A percentile compares a stretch with the other conserved stretches of the same genome.
Conservation (phyloP, 2,888 invertebrate species). For the Pyrgus malvae region DNA sequence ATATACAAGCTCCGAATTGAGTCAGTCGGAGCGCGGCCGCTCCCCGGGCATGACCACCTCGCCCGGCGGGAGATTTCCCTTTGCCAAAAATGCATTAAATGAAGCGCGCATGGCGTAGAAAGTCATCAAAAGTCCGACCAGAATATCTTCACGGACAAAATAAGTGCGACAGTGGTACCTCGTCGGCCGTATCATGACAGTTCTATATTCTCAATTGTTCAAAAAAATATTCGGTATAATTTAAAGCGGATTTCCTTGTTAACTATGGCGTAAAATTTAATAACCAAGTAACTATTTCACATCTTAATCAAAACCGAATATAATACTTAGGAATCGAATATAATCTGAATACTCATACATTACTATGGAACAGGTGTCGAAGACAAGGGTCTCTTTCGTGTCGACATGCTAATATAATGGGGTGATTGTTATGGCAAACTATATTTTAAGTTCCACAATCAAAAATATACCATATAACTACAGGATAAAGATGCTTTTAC, state of each 20-base stretch:
- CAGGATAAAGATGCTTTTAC: background rate
- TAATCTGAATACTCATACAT: conserved; percentile 5
- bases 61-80: too few relatives aligned
- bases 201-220: too few relatives aligned
- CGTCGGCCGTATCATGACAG: too few relatives aligned
- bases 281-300: background rate
- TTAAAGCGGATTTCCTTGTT: background rate
- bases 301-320: background rate
- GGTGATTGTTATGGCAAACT: conserved; percentile 9
- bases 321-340: background rate
- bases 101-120: too few relatives aligned
- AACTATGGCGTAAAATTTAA: background rate
- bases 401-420: conserved; percentile 11
- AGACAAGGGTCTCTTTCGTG: conserved; percentile 9
- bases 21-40: too few relatives aligned
- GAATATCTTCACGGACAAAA: too few relatives aligned
- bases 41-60: too few relatives aligned
- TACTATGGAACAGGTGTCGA: conserved; percentile 4
- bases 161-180: too few relatives aligned
- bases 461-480: background rate
- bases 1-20: too few relatives aligned
- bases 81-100: too few relatives aligned
- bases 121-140: too few relatives aligned
- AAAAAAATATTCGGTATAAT: background rate
- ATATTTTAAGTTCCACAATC: background rate